Percentiles rank a stretch among this genome's conserved stretches.
Conservation (phyloP, 2,113 vertebrate genomes). For the Spermophilus dauricus region DNA sequence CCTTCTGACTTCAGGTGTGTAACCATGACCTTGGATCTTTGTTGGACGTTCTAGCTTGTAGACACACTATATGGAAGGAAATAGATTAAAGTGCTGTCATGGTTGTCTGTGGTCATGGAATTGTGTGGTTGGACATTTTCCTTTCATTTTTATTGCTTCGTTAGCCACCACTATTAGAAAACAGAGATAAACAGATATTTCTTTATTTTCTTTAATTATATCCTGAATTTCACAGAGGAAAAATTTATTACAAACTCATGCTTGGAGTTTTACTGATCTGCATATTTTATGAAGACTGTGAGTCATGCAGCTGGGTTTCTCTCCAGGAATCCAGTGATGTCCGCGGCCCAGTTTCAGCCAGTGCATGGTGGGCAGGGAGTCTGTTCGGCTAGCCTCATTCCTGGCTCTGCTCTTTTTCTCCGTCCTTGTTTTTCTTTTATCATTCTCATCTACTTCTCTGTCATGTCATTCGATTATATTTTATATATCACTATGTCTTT, state of each 20-base stretch:
- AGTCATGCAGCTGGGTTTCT: background rate
- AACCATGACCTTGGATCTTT: background rate
- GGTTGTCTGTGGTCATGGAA: background rate
- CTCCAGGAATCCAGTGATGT: background rate
- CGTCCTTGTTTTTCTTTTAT: conserved; percentile 2
- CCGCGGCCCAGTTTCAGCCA: background rate
- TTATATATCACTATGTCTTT: background rate
- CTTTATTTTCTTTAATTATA: conserved; percentile 32
- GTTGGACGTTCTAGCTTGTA: background rate
- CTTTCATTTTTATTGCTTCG: background rate
- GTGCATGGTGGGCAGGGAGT: background rate
- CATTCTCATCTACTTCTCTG: conserved; percentile 59
- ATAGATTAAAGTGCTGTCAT: background rate
- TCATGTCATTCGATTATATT: conserved; percentile 37
- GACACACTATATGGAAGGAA: background rate
- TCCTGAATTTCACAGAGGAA: conserved; percentile 33
- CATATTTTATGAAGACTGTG: background rate
- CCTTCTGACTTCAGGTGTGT: background rate
- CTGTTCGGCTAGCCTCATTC: background rate
- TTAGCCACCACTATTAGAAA: background rate
- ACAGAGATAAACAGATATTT: background rate
- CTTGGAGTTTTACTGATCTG: conserved; percentile 14
- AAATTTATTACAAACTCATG: background rate
- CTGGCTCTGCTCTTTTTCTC: background rate
- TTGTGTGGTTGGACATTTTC: background rate